These are phyloP conservation scores for Drosophila cardini DNA, from an alignment of 1,140 invertebrate genomes.

Conservation along the genomic window DNA sequence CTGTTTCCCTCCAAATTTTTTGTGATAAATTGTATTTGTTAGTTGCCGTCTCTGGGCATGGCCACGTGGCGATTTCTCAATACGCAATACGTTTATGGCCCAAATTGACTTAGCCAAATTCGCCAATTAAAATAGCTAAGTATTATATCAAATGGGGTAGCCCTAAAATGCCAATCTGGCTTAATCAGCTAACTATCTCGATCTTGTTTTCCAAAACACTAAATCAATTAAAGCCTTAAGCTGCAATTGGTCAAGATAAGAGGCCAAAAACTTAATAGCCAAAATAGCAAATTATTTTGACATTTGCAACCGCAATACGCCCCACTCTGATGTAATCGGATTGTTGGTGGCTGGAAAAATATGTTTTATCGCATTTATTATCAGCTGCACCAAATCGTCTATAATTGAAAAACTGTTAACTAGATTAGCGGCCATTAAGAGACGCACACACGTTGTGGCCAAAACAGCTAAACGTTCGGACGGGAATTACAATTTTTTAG, in stretches of 20 bases:
- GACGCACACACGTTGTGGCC: slow-evolving; percentile 56
- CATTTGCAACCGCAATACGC: slow-evolving; percentile 81
- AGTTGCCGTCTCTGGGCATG: slow-evolving; percentile 31
- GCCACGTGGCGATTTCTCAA: slow-evolving; percentile 65
- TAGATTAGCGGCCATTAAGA: slow-evolving; percentile 78
- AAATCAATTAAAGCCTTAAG: slow-evolving; percentile 72
- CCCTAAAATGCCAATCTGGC: slow-evolving; percentile 45
- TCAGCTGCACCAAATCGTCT: slow-evolving; percentile 77
- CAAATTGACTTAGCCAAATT: slow-evolving; percentile 42
- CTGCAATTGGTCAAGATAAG: slow-evolving; percentile 23
- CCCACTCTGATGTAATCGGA: slow-evolving; percentile 64
- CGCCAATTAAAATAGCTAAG: slow-evolving; percentile 54
- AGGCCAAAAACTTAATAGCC: slow-evolving; percentile 58
- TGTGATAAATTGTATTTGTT: slow-evolving; percentile 75
- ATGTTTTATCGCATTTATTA: slow-evolving; percentile 83
- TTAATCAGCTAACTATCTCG: slow-evolving; percentile 19
- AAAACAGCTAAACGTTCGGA: slow-evolving; percentile 24
- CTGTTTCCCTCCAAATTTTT: background rate
- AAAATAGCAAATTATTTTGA: slow-evolving; percentile 73
- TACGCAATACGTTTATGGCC: slow-evolving; percentile 62
- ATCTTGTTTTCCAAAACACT: slow-evolving; percentile 51
- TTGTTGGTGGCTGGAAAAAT: slow-evolving; percentile 65
- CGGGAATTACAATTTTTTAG: slow-evolving; percentile 45
- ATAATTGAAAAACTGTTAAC: slow-evolving; percentile 83
- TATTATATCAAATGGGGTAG: slow-evolving; percentile 59